Conservation (phyloP, 2,797 vertebrate species). For the Poecilia picta region DNA sequence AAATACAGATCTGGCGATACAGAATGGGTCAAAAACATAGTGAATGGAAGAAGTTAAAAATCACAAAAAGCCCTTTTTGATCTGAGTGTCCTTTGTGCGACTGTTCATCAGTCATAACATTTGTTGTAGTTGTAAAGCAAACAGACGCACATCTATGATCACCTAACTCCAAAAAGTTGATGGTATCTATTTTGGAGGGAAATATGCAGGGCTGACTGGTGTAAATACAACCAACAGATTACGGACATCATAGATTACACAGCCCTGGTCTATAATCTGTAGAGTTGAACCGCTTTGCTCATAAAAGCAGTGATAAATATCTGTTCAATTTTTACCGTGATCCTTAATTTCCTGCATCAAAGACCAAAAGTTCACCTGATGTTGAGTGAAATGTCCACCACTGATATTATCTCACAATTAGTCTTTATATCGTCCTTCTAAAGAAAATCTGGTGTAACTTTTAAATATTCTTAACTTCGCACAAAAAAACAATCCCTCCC, state of each 20-base stretch:
- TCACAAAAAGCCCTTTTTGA: neutral
- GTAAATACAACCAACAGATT: neutral
- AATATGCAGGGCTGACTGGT: neutral
- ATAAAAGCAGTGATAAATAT: neutral
- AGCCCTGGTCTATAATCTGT: neutral
- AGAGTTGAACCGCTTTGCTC: neutral
- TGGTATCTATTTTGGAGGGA: neutral
- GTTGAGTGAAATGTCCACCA: neutral
- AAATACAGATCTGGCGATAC: no score
- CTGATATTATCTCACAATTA: neutral
- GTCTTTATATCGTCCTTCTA: neutral
- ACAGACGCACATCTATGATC: neutral
- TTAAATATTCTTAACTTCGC: conserved; percentile 2
- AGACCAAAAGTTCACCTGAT: neutral
- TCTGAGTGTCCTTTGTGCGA: neutral
- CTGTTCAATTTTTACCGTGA: neutral
- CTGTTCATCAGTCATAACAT: neutral
- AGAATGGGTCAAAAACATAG: neutral
- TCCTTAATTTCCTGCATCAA: neutral
- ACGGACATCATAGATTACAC: neutral
- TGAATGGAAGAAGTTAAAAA: neutral
- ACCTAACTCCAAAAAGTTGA: neutral
- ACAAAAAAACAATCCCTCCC: conserved; percentile 15
- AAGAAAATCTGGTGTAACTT: neutral
- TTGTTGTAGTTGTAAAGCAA: neutral